Evolutionary conservation across 2,113 vertebrate genomes (phyloP).

Genomic region (Myrmecobius fasciatus): DNA sequence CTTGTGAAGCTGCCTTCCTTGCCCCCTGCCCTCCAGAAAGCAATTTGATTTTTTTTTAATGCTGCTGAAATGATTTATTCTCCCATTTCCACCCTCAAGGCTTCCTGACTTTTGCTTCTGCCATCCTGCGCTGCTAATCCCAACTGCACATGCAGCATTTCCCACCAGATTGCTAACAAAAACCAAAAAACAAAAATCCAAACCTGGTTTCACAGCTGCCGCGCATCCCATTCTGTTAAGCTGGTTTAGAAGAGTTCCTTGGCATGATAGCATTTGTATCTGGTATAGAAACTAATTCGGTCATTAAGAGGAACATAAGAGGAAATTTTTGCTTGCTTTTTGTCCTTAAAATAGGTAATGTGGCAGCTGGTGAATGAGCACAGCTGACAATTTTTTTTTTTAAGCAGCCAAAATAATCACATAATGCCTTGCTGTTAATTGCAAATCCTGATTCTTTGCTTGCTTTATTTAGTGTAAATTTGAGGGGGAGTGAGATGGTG

Average conservation of each 20-base stretch:
- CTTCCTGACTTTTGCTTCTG: conserved; percentile 87
- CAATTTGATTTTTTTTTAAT: conserved; percentile 81
- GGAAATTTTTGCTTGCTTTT: conserved; percentile 78
- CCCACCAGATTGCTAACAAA: conserved; percentile 69
- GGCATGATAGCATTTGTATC: conserved; percentile 83
- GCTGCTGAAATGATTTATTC: conserved; percentile 79
- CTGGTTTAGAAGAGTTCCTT: conserved; percentile 83
- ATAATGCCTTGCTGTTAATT: conserved; percentile 54
- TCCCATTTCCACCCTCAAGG: conserved; percentile 68
- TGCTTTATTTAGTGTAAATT: conserved; percentile 38
- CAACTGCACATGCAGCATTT: conserved; percentile 74
- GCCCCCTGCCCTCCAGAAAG: conserved; percentile 78
- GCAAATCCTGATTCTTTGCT: conserved; percentile 55
- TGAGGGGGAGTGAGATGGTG: conserved; percentile 5
- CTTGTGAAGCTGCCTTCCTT: conserved; percentile 86
- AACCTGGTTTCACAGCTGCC: conserved; percentile 73
- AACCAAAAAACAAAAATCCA: neutral
- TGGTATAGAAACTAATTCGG: conserved; percentile 80
- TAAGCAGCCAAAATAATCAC: conserved; percentile 27
- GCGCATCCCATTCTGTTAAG: conserved; percentile 77
- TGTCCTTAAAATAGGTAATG: conserved; percentile 30
- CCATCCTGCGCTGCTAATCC: conserved; percentile 77
- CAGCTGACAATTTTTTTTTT: conserved; percentile 7
- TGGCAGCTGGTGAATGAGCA: conserved; percentile 43
- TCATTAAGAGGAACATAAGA: conserved; percentile 87